These are phyloP conservation scores for Vicugna pacos DNA, from an alignment of 2,113 vertebrate species.

Conservation along the genomic window DNA sequence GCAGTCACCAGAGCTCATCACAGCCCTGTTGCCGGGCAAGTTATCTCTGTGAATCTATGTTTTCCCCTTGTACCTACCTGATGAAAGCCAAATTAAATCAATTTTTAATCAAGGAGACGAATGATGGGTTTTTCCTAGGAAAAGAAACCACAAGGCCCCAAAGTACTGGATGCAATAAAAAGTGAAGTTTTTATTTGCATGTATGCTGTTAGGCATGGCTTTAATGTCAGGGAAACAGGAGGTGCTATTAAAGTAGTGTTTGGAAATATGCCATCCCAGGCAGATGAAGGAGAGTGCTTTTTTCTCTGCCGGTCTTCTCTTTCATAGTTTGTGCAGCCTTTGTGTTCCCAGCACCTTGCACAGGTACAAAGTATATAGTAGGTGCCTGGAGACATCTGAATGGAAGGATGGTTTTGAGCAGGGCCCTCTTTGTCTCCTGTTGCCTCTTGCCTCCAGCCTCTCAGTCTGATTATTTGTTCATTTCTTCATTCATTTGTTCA, in stretches of 20 bases:
- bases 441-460: neutral
- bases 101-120: slow-evolving; percentile 80
- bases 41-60: slow-evolving; percentile 70
- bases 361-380: neutral
- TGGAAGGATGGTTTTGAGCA: slow-evolving; percentile 16
- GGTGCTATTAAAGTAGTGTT: slow-evolving; percentile 5
- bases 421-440: neutral
- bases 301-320: neutral
- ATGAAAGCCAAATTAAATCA: slow-evolving; percentile 78
- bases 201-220: slow-evolving; percentile 22
- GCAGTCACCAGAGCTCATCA: slow-evolving; percentile 60
- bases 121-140: slow-evolving; percentile 48
- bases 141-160: slow-evolving; percentile 63
- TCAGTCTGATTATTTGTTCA: slow-evolving; percentile 11
- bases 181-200: slow-evolving; percentile 70
- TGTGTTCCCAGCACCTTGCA: neutral
- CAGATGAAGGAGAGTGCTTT: neutral
- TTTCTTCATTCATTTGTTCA: slow-evolving; percentile 28
- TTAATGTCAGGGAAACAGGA: slow-evolving; percentile 62
- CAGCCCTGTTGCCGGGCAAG: slow-evolving; percentile 58
- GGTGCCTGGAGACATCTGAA: neutral
- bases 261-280: slow-evolving; percentile 24
- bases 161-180: slow-evolving; percentile 65
- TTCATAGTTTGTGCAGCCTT: neutral
- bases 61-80: slow-evolving; percentile 66